Conservation (phyloP, 2,888 invertebrate genomes). For the Cerastis leucographa region DNA sequence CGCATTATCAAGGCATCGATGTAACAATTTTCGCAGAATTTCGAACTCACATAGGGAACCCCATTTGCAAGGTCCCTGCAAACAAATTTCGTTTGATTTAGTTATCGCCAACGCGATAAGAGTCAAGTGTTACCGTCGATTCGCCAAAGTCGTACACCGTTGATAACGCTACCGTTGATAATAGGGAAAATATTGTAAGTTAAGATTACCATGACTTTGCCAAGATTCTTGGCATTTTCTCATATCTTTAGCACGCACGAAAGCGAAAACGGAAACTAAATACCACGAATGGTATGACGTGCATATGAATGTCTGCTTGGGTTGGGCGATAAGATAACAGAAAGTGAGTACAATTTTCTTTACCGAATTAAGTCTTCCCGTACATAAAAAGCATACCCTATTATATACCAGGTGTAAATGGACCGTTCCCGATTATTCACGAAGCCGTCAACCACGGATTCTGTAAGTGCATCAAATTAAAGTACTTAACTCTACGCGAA, state of each 20-base stretch:
- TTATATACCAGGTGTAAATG: too few species aligned
- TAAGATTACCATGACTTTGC: constrained; percentile 27
- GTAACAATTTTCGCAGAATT: too few species aligned
- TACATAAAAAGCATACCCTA: too few species aligned
- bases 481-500: too few species aligned
- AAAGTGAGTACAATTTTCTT: not conserved
- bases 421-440: too few species aligned
- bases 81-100: constrained; percentile 41
- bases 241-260: constrained; percentile 10
- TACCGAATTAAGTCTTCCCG: too few species aligned
- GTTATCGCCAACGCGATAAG: constrained; percentile 42
- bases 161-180: constrained; percentile 22
- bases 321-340: not conserved
- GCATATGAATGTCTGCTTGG: not conserved
- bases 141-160: constrained; percentile 7
- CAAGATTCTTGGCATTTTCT: constrained; percentile 24
- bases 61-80: constrained; percentile 34
- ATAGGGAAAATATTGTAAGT: not conserved
- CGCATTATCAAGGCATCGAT: too few species aligned
- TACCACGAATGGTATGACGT: not conserved
- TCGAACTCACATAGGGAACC: too few species aligned
- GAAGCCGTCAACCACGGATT: too few species aligned
- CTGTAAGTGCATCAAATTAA: too few species aligned
- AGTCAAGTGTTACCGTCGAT: constrained; percentile 33
- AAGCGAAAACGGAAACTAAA: constrained; percentile 16